Evolutionary conservation across 2,113 vertebrate genomes (phyloP).

Genomic region (Salminus brasiliensis): DNA sequence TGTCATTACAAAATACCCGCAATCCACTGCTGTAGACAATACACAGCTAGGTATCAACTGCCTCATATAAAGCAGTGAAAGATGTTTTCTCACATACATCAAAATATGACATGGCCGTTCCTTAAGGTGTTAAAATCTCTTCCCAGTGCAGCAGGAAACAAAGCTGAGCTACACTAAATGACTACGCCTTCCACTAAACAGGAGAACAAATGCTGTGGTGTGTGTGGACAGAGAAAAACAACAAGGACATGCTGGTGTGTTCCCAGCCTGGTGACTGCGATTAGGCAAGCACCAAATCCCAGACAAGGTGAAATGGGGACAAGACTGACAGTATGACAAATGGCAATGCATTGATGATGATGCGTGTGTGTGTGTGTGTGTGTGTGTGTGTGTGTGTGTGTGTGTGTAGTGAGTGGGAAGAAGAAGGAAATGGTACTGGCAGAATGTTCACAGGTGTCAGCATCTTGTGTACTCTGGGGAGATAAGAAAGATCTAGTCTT

Average conservation of each 20-base stretch:
- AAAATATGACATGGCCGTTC: too few species aligned
- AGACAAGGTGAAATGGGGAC: not conserved
- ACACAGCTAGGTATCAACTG: too few species aligned
- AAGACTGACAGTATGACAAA: slow-evolving; percentile 3
- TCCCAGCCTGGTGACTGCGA: too few species aligned
- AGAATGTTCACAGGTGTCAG: slow-evolving; percentile 1
- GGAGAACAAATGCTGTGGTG: not conserved
- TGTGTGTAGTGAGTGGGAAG: not conserved
- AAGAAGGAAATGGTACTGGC: not conserved
- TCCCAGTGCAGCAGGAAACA: too few species aligned
- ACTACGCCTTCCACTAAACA: too few species aligned
- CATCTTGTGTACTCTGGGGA: slow-evolving; percentile 2
- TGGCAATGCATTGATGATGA: not conserved
- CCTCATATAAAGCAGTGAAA: too few species aligned
- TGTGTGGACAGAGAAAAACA: not conserved
- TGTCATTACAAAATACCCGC: too few species aligned
- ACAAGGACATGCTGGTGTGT: too few species aligned
- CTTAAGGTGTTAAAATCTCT: too few species aligned
- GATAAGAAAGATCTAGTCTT: not conserved
- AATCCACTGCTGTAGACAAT: too few species aligned
- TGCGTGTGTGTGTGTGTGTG: slow-evolving; percentile 33
- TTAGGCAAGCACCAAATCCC: not conserved
- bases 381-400: slow-evolving; percentile 18
- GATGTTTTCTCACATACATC: too few species aligned
- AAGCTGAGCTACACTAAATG: too few species aligned